Conservation (phyloP, 1,140 invertebrate species). For the Maniola jurtina region DNA sequence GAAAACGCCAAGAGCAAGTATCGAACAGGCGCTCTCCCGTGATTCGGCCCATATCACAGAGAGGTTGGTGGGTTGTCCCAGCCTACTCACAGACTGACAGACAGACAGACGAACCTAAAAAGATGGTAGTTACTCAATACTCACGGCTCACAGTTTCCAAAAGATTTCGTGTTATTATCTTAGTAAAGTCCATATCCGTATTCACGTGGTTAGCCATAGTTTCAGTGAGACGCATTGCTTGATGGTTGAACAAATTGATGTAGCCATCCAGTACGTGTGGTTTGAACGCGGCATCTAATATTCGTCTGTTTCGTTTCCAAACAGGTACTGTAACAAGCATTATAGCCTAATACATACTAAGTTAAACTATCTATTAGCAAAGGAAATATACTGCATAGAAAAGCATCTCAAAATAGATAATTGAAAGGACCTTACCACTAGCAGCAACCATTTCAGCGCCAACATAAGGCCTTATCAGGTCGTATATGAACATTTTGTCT, state of each 20-base stretch:
- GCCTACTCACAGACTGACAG: too few species aligned
- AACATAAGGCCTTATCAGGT: slow-evolving; percentile 27
- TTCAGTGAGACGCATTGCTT: slow-evolving; percentile 80
- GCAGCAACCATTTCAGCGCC: slow-evolving; percentile 10
- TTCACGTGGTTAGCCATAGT: slow-evolving; percentile 81
- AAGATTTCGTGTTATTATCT: slow-evolving; percentile 84
- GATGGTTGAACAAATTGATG: slow-evolving; percentile 84
- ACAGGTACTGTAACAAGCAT: slow-evolving; percentile 11
- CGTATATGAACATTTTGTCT: slow-evolving; percentile 30
- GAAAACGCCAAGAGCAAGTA: too few species aligned
- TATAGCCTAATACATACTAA: too few species aligned
- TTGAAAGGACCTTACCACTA: slow-evolving; percentile 15
- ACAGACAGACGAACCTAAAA: too few species aligned
- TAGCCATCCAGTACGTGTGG: slow-evolving; percentile 92
- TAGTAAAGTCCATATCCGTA: slow-evolving; percentile 82
- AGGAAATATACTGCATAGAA: too few species aligned
- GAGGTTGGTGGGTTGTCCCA: too few species aligned
- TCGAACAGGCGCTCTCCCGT: too few species aligned
- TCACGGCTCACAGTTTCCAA: slow-evolving; percentile 91
- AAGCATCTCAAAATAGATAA: too few species aligned
- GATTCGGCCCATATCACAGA: too few species aligned
- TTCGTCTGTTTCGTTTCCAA: slow-evolving; percentile 33
- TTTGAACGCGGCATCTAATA: slow-evolving; percentile 89
- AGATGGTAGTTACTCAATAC: slow-evolving; percentile 37
- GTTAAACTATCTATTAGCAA: too few species aligned